phyloP scores from a whole-genome alignment of 2,113 vertebrate genomes.

The Irena cyanogastra region DNA sequence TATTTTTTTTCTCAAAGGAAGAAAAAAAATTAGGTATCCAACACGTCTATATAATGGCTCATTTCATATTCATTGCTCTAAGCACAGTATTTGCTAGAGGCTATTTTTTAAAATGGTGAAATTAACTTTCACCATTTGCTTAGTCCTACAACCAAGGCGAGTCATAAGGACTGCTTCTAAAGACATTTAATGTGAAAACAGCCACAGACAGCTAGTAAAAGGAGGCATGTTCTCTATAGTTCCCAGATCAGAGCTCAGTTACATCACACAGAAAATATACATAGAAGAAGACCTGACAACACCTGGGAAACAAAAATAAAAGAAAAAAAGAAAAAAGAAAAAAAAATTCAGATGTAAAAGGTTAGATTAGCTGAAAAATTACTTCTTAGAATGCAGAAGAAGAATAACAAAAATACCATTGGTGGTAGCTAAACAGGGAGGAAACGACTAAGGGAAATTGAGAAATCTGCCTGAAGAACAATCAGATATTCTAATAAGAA shows the following conservation, averaged over 20 bases:
- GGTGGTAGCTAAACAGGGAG: neutral
- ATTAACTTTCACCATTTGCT: neutral
- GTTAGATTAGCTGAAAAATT: neutral
- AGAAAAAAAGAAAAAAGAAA: too few species aligned
- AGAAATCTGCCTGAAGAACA: neutral
- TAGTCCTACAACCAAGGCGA: neutral
- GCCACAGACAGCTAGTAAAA: neutral
- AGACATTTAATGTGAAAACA: neutral
- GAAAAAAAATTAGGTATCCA: neutral
- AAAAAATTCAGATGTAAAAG: neutral
- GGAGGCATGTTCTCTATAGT: neutral
- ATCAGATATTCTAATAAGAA: neutral
- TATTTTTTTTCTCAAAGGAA: neutral
- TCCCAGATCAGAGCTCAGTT: neutral
- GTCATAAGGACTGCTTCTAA: neutral
- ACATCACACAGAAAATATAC: neutral
- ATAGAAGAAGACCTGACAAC: neutral
- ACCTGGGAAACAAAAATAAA: neutral
- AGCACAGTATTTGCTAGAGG: neutral
- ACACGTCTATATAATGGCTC: neutral
- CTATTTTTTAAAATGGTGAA: neutral
- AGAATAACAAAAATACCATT: neutral
- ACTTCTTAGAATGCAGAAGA: neutral
- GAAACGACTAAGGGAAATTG: neutral
- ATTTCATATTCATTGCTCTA: neutral